Evolutionary conservation across 2,888 invertebrate species (phyloP).

Genomic region (Aelia acuminata): DNA sequence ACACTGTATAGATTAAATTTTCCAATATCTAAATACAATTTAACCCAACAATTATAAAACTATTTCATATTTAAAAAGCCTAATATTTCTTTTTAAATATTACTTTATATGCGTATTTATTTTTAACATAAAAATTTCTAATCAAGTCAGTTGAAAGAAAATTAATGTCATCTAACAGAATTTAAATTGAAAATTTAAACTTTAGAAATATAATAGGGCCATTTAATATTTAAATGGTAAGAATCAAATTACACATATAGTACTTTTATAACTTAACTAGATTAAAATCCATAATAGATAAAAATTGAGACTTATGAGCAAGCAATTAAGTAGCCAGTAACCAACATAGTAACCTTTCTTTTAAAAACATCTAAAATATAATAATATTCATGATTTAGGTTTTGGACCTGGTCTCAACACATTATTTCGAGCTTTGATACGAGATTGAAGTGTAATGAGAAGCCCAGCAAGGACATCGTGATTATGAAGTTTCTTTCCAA

Average conservation of each 20-base stretch:
- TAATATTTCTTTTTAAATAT: neutral
- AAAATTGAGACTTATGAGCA: neutral
- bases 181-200: neutral
- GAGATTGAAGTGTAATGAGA: constrained; percentile 83
- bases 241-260: neutral
- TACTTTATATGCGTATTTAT: neutral
- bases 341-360: constrained; percentile 1
- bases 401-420: constrained; percentile 58
- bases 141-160: neutral
- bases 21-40: neutral
- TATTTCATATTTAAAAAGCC: neutral
- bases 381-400: constrained; percentile 53
- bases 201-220: constrained; percentile 15
- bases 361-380: neutral
- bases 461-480: constrained; percentile 90
- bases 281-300: neutral
- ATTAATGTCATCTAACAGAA: neutral
- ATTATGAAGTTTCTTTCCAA: constrained; percentile 90
- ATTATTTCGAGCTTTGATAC: constrained; percentile 76
- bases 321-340: neutral
- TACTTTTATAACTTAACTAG: neutral
- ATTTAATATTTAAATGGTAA: constrained; percentile 22
- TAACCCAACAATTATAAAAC: neutral
- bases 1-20: neutral
- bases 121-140: neutral